Conservation (phyloP, 2,888 invertebrate species). For the Branchellion lobata region DNA sequence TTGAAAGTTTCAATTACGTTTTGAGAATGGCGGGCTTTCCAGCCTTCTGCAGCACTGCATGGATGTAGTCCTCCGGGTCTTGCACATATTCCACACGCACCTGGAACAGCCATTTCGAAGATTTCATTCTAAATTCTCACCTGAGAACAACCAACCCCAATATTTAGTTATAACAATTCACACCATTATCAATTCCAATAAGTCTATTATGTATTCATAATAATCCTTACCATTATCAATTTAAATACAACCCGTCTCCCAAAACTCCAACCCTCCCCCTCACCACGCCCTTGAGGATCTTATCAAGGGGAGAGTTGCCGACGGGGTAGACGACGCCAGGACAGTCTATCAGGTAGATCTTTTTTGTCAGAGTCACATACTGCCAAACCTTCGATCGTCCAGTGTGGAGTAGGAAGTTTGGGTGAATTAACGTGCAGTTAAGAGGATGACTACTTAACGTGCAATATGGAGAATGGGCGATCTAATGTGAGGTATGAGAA, state of each 20-base stretch:
- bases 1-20: neutral
- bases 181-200: neutral
- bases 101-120: too few species aligned
- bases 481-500: too few species aligned
- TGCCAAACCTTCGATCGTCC: constrained; percentile 79
- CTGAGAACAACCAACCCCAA: too few species aligned
- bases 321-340: constrained; percentile 97
- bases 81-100: constrained; percentile 89
- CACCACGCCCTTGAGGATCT: constrained; percentile 92
- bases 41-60: constrained; percentile 80
- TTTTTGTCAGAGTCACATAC: constrained; percentile 93
- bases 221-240: too few species aligned
- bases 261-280: too few species aligned
- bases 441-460: too few species aligned
- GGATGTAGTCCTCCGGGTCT: constrained; percentile 91
- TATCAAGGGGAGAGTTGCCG: constrained; percentile 82
- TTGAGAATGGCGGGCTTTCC: constrained; percentile 55
- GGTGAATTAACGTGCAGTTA: too few species aligned
- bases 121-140: too few species aligned
- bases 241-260: too few species aligned
- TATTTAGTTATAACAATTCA: neutral
- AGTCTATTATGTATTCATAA: too few species aligned
- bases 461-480: too few species aligned
- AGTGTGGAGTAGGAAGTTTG: too few species aligned
- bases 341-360: constrained; percentile 95